A percentile compares a stretch with the other conserved stretches of the same genome.
Conservation (phyloP, 35 echinoderm and acorn worm species). For the Ophiothrix spiculata region DNA sequence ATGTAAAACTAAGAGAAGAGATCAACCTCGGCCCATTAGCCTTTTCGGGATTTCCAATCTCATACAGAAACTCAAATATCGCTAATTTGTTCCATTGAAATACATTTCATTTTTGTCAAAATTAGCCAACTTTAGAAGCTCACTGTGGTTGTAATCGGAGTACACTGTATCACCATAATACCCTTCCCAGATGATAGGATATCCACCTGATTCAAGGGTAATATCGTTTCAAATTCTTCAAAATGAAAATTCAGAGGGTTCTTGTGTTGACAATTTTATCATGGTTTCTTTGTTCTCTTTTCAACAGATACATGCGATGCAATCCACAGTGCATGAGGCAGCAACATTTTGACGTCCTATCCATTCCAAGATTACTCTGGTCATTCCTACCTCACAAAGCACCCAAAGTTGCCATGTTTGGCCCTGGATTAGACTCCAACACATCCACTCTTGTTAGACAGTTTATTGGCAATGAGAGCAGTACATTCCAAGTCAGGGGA, state of each 20-base stretch:
- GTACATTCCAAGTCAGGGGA: conserved; percentile 54
- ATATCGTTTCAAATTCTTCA: not conserved
- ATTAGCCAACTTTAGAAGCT: no score
- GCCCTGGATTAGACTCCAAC: conserved; percentile 82
- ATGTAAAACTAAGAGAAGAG: no score
- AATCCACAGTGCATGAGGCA: conserved; percentile 53
- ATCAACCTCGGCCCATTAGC: no score
- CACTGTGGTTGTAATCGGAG: no score
- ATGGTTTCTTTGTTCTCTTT: not conserved
- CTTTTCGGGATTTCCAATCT: no score
- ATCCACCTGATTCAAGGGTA: not conserved
- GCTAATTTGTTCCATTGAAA: no score
- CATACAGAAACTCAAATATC: no score
- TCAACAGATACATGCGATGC: conserved; percentile 77
- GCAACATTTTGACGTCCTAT: conserved; percentile 39
- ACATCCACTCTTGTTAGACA: conserved; percentile 54
- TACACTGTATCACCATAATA: no score
- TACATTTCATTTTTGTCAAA: no score
- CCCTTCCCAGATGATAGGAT: not conserved
- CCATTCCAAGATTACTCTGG: conserved; percentile 66
- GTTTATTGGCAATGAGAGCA: conserved; percentile 46
- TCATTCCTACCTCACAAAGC: conserved; percentile 66
- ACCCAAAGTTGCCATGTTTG: conserved; percentile 86
- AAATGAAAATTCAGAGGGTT: not conserved
- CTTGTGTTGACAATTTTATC: not conserved